Base-by-base conservation (phyloP, 2,888 invertebrate genomes). In the Hydrotaea cyrtoneurina region DNA sequence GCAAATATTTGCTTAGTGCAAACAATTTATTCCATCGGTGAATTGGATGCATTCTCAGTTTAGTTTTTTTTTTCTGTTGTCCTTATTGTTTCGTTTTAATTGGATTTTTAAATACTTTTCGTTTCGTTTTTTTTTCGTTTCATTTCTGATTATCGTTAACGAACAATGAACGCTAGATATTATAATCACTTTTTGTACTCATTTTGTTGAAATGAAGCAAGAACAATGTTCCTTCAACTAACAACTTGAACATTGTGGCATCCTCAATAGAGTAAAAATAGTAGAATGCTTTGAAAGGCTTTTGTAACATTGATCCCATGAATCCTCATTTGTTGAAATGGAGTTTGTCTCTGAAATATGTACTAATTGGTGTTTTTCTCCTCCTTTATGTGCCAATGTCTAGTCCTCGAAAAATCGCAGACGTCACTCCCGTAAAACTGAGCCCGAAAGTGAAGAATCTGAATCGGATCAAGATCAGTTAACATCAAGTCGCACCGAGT, bases 381-480 rank as follows among this genome's bases (percentile, higher is more conserved):
- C 23, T 53, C 31, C 7, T 79, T 69, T 81, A 1, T 50, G n/a
- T 50, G 50, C 5, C 11, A 17, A 85, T 77, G 80, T 90, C 83
- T 91, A 93, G 93, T 93, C 93, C 89, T 93, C 93, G 87, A 94
- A 94, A 92, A 93, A 93, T 88, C 94, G 95, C 80, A 93, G 94
- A 88, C 93, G 95, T 86, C 93, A 94, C 88, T 94, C 93, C 55
- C 92, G 95, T 88, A 95, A 95, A 92, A 94, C 94, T 31, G 95
- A 95, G 89, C 94, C 94, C 76, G 95, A 95, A 91, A 95, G 94
- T 89, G 96, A 95, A 91, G 96, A 96, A 89, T 95, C 95, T 88
- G 96, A 96, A 91, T 96, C 95, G 88, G 96, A 96, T 93, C 95
- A 94, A 87, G 95, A 96, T 89, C 95, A 95, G 89, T 90, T 95